Evolutionary conservation across 2,113 vertebrate genomes (phyloP).

Genomic region (Silurus asotus): DNA sequence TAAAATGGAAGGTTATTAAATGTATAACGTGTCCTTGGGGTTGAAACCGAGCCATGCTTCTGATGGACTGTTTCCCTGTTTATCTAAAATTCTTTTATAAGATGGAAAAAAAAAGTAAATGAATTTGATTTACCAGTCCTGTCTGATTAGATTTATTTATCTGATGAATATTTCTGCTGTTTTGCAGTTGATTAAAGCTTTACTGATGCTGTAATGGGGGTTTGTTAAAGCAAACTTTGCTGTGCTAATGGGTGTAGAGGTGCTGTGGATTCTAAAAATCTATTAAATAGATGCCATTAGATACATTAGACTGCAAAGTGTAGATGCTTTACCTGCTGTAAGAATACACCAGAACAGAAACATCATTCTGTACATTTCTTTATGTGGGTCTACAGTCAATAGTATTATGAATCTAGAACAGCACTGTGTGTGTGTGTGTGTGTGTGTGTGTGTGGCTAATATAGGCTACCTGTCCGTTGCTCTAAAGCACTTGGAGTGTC

Average conservation of each 20-base stretch:
- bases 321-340: background rate
- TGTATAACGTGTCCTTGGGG: constrained; percentile 69
- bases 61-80: constrained; percentile 74
- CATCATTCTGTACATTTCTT: background rate
- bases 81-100: constrained; percentile 77
- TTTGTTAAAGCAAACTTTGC: background rate
- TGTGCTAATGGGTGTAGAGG: background rate
- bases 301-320: background rate
- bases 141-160: background rate
- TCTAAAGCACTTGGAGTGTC: background rate
- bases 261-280: background rate
- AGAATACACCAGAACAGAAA: background rate
- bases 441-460: no score
- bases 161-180: background rate
- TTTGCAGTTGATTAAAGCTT: background rate
- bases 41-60: constrained; percentile 67
- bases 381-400: background rate
- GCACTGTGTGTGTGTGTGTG: background rate
- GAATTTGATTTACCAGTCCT: background rate
- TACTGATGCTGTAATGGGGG: no score
- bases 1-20: constrained; percentile 63
- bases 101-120: constrained; percentile 65
- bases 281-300: background rate
- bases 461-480: background rate
- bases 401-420: background rate